Conservation (phyloP, 2,113 vertebrate genomes). For the Pachyramphus minor region DNA sequence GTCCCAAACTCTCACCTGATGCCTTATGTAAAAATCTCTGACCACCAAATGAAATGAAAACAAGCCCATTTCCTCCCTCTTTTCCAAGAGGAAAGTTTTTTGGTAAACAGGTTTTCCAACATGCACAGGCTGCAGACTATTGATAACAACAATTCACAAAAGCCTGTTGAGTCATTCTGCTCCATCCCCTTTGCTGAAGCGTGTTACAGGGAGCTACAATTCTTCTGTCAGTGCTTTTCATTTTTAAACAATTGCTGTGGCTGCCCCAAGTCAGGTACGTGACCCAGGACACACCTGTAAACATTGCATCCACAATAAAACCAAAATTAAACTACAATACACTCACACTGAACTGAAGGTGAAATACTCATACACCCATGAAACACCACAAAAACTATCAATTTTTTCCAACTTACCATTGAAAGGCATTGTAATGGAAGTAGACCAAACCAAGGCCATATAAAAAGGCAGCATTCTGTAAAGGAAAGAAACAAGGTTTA, state of each 20-base stretch:
- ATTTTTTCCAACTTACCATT: slow-evolving; percentile 87
- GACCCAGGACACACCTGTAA: background rate
- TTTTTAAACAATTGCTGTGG: background rate
- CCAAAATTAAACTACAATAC: fast-evolving
- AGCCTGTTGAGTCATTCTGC: background rate
- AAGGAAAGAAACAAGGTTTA: slow-evolving; percentile 57
- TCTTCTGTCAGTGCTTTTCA: background rate
- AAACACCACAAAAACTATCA: background rate
- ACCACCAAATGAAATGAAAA: background rate
- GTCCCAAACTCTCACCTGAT: background rate
- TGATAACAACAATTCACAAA: background rate
- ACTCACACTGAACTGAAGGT: background rate
- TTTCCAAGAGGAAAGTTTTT: background rate
- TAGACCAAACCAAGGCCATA: slow-evolving; percentile 99
- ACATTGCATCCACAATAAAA: fast-evolving
- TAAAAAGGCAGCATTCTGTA: slow-evolving; percentile 99
- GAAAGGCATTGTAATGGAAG: slow-evolving; percentile 99
- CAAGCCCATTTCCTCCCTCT: background rate
- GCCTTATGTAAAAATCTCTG: background rate
- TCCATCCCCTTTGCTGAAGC: background rate
- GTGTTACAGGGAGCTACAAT: background rate
- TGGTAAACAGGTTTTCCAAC: background rate
- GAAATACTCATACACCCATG: background rate
- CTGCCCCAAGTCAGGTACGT: background rate
- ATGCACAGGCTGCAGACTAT: background rate